Evolutionary conservation across 2,888 invertebrate species (phyloP), one percentile per base, ranked within the genome.

Genomic region (Serripes groenlandicus): DNA sequence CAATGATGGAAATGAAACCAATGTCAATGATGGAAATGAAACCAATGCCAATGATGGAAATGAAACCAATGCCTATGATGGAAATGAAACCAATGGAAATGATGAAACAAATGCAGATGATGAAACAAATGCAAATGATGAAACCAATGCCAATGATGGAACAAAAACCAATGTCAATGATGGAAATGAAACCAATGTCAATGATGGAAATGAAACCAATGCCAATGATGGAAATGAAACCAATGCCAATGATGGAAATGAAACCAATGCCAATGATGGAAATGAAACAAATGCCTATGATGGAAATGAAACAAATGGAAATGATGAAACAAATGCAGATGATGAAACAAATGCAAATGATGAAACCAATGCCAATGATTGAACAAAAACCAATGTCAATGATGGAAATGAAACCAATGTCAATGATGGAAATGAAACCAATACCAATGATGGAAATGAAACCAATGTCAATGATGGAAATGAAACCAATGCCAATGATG

Each of bases 21-120:
- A 58, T 58, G 58, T 15, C 56, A n/a, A 64, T 64, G 64, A 35
- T 35, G n/a, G 35, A 35, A n/a, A 64, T 64, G 64, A 64, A 35
- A 35, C 18, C 34, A 18, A 64, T 34, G 35, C 32, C 34, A 9
- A 35, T n/a, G 21, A 64, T 64, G 64, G 34, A 64, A 34, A 64
- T 64, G 64, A 30, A 30, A n/a, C 64, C 32, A 34, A 64, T 64
- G 64, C 64, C 64, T 3, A 64, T 64, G 64, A 64, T 64, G 64
- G 64, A 64, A 35, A 64, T 62, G 62, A 62, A 62, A 62, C 62
- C 62, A 62, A 62, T 62, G 62, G 15, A 18, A 56, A 56, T 56
- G 56, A 26, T 26, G 56, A 23, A 26, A 64, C 64, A 34, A 5
- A 64, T 64, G 64, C 34, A 34, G 18, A 64, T 64, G 64, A 64